phyloP scores from a whole-genome alignment of 35 echinoderm and acorn worm species.

The Patiria miniata region DNA sequence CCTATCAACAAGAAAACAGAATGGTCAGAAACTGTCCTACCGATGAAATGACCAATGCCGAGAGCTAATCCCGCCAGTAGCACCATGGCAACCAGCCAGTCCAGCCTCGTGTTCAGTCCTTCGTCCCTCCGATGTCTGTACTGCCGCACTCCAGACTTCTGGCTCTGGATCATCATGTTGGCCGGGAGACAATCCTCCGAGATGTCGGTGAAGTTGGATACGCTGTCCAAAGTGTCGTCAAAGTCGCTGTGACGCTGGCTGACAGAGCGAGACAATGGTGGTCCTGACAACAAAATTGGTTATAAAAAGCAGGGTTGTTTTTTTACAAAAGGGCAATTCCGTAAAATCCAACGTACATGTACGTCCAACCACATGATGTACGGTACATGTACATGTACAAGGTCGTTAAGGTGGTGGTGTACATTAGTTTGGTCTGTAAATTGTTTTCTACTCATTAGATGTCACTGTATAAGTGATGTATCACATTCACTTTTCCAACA shows the following conservation, averaged over 20 bases:
- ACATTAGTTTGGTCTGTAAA: too few species aligned
- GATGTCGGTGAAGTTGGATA: conserved; percentile 47
- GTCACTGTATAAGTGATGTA: too few species aligned
- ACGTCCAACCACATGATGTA: too few species aligned
- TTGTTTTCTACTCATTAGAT: too few species aligned
- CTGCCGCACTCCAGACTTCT: conserved; percentile 62
- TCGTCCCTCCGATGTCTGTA: conserved; percentile 81
- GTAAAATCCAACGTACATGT: too few species aligned
- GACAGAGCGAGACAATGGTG: background rate
- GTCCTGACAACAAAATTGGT: background rate
- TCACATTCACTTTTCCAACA: too few species aligned
- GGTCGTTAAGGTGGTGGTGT: too few species aligned
- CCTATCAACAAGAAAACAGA: too few species aligned
- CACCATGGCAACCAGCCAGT: conserved; percentile 51
- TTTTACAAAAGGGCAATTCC: too few species aligned
- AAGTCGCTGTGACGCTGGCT: conserved; percentile 52
- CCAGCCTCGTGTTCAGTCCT: conserved; percentile 75
- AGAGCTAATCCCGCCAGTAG: conserved; percentile 70
- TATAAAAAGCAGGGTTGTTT: background rate
- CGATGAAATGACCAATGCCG: conserved; percentile 87
- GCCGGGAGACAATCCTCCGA: conserved; percentile 73
- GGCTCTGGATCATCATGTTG: conserved; percentile 75
- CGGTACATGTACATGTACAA: too few species aligned
- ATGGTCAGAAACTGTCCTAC: conserved; percentile 39
- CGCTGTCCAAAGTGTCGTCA: conserved; percentile 31